phyloP scores from a whole-genome alignment of 2,888 invertebrate species.

The Ennomos fuscantarius region DNA sequence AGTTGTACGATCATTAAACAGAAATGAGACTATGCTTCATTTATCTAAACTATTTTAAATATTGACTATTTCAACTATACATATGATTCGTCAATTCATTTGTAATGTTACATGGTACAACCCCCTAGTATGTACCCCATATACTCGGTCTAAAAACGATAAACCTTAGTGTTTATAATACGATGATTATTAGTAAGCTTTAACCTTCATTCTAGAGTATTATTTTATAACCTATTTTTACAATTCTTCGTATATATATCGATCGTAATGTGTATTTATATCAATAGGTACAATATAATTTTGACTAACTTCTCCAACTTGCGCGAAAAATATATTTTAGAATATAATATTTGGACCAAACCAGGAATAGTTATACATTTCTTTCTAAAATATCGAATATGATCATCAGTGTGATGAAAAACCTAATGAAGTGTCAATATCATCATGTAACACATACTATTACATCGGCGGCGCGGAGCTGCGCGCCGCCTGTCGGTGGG shows the following conservation, averaged over 20 bases:
- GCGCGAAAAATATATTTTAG: conserved; percentile 23
- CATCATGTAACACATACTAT: conserved; percentile 17
- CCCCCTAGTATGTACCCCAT: not conserved
- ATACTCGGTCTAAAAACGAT: conserved; percentile 13
- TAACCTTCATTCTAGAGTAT: conserved; percentile 40
- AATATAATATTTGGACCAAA: conserved; percentile 42
- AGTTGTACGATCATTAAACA: not conserved
- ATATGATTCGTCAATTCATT: conserved; percentile 13
- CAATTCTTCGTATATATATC: conserved; percentile 15
- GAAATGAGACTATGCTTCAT: not conserved
- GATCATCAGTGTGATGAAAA: conserved; percentile 16
- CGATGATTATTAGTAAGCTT: conserved; percentile 37
- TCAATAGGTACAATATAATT: not conserved
- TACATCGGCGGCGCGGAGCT: conserved; percentile 17
- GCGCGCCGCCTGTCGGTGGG: not conserved
- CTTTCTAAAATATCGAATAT: conserved; percentile 14
- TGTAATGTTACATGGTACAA: conserved; percentile 3
- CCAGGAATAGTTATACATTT: conserved; percentile 24
- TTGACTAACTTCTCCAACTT: not conserved
- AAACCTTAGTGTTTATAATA: not conserved
- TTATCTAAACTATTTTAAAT: conserved; percentile 3
- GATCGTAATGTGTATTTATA: conserved; percentile 1
- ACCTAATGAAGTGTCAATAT: conserved; percentile 30
- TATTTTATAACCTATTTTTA: conserved; percentile 29
- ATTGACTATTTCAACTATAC: conserved; percentile 5